These are phyloP conservation scores for Rhopilema esculentum DNA, from an alignment of 30 jellyfish, hydroid and myxozoan genomes.

Conservation along the genomic window DNA sequence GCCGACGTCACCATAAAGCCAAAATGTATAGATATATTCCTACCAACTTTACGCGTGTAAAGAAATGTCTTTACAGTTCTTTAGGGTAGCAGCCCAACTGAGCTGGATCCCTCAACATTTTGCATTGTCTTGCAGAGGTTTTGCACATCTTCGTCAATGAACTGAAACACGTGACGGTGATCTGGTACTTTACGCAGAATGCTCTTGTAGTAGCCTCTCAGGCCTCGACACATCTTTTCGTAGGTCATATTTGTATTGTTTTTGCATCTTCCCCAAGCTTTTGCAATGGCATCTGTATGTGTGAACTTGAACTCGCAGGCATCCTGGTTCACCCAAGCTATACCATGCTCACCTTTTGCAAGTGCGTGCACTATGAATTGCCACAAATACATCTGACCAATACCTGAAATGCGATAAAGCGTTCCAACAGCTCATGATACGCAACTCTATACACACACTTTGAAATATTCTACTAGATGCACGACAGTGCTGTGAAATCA, in stretches of 20 bases:
- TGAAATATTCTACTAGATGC: no score
- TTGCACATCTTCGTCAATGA: constrained; percentile 9
- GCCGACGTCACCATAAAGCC: neutral
- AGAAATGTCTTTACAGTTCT: neutral
- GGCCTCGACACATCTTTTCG: constrained; percentile 68
- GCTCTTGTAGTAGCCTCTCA: constrained; percentile 47
- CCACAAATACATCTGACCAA: constrained; percentile 62
- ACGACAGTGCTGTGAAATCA: no score
- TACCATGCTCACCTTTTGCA: constrained; percentile 46
- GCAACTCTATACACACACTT: no score
- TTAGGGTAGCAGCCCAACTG: neutral
- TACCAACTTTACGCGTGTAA: neutral
- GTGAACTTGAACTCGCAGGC: constrained; percentile 67
- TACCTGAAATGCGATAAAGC: constrained; percentile 9
- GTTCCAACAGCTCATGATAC: neutral
- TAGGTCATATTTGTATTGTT: constrained; percentile 53
- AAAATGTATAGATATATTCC: neutral
- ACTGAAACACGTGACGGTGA: constrained; percentile 53
- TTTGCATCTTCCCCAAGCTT: constrained; percentile 63
- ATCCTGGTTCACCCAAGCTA: constrained; percentile 51
- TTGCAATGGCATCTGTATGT: constrained; percentile 58
- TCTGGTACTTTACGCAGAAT: constrained; percentile 55
- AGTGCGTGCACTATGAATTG: constrained; percentile 53
- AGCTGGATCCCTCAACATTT: neutral
- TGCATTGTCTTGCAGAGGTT: constrained; percentile 45